A percentile compares a stretch with the other conserved stretches of the same genome.
These are phyloP conservation scores for Glareola pratincola DNA, from an alignment of 2,113 vertebrate species.

Conservation along the genomic window DNA sequence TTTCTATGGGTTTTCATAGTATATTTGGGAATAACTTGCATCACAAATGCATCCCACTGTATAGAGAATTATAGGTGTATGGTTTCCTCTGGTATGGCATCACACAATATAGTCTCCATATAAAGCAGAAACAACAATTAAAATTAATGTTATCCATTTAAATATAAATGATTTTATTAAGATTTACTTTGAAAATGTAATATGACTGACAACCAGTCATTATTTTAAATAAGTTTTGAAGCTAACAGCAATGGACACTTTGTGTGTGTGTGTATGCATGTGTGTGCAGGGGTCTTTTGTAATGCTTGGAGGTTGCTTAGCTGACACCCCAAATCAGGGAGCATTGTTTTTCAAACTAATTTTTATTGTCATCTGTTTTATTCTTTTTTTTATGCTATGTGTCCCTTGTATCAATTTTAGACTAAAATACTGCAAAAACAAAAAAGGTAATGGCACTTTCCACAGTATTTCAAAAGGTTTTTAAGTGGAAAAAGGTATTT, in stretches of 20 bases:
- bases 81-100: not conserved
- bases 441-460: constrained; percentile 85
- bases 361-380: constrained; percentile 79
- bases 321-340: constrained; percentile 21
- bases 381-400: constrained; percentile 79
- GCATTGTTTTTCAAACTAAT: constrained; percentile 70
- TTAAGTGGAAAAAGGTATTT: constrained; percentile 93
- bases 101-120: not conserved
- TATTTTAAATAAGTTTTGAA: constrained; percentile 36
- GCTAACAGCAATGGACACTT: not conserved
- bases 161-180: constrained; percentile 1
- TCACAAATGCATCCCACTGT: not conserved
- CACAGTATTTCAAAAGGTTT: constrained; percentile 84
- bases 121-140: not conserved
- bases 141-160: not conserved
- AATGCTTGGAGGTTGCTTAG: constrained; percentile 20
- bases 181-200: constrained; percentile 20
- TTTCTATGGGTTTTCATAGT: not conserved
- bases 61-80: not conserved
- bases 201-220: not conserved
- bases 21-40: not conserved
- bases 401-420: constrained; percentile 81
- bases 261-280: not conserved
- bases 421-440: constrained; percentile 78
- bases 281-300: not conserved